Percentiles rank a stretch among this genome's conserved stretches.
Conservation (phyloP, 2,797 vertebrate genomes). For the Vireo griseus region DNA sequence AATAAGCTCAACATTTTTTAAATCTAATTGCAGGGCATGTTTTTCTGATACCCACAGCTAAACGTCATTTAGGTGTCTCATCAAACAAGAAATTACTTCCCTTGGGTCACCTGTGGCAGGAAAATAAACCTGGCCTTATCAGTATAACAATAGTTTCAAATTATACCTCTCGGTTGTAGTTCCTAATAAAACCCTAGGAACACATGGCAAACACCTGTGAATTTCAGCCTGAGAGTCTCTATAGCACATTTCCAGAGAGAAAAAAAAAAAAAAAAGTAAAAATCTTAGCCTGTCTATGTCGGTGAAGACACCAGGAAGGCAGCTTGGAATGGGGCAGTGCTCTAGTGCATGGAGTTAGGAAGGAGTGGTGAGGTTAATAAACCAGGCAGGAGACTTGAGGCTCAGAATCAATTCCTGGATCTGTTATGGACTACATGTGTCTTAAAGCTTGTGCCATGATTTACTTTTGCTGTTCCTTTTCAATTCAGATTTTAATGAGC, state of each 20-base stretch:
- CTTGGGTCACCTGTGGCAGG: constrained; percentile 27
- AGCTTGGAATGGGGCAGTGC: neutral
- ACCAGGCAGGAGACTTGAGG: neutral
- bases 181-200: neutral
- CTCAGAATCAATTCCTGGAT: neutral
- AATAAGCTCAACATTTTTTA: neutral
- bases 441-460: neutral
- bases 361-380: neutral
- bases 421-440: accelerated
- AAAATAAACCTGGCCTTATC: constrained; percentile 12
- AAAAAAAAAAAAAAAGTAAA: neutral
- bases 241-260: neutral
- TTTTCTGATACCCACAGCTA: constrained; percentile 1
- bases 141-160: constrained; percentile 19
- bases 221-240: neutral
- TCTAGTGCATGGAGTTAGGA: neutral
- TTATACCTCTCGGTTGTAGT: neutral
- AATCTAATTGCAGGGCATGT: constrained; percentile 22
- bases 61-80: neutral
- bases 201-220: neutral
- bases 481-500: neutral
- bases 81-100: constrained; percentile 66
- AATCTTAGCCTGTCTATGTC: neutral
- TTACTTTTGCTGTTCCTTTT: neutral
- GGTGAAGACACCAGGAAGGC: neutral